Percentiles rank a stretch among this genome's conserved stretches.
Evolutionary conservation across 2,113 vertebrate genomes (phyloP).

Genomic region (Bagarius yarrelli): DNA sequence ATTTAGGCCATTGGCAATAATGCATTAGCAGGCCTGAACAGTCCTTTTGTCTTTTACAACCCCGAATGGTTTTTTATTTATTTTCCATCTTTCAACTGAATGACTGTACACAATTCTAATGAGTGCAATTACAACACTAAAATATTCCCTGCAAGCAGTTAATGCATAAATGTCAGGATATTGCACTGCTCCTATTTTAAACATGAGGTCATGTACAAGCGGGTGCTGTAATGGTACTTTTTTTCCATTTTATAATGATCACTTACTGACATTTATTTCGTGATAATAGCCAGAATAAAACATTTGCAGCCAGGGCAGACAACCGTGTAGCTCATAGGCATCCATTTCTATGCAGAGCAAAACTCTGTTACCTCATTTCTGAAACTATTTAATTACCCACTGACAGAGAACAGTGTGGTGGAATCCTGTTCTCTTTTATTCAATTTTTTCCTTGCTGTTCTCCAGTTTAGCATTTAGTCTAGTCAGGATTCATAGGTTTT

Average conservation of each 20-base stretch:
- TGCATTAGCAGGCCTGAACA: not conserved
- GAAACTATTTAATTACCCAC: constrained; percentile 24
- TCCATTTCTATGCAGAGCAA: not conserved
- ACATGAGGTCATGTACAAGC: not conserved
- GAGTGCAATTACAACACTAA: not conserved
- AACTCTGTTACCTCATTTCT: not conserved
- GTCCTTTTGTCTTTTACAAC: not conserved
- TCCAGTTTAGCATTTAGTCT: constrained; percentile 7
- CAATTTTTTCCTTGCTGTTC: constrained; percentile 7
- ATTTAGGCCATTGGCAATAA: not conserved
- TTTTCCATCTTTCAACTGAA: not conserved
- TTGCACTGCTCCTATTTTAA: not conserved
- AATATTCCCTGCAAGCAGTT: not conserved
- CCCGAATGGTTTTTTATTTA: not conserved
- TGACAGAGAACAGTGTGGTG: not conserved
- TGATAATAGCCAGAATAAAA: not conserved
- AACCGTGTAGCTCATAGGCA: not conserved
- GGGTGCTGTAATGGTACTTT: not conserved
- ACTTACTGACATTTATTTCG: not conserved
- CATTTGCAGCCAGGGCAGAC: not conserved
- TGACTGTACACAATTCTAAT: no score
- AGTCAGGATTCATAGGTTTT: not conserved
- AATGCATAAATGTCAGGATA: not conserved
- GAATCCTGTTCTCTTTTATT: constrained; percentile 27
- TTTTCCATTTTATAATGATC: not conserved